Evolutionary conservation across 2,797 vertebrate genomes (phyloP).

Genomic region (Pangasius larnaudii): DNA sequence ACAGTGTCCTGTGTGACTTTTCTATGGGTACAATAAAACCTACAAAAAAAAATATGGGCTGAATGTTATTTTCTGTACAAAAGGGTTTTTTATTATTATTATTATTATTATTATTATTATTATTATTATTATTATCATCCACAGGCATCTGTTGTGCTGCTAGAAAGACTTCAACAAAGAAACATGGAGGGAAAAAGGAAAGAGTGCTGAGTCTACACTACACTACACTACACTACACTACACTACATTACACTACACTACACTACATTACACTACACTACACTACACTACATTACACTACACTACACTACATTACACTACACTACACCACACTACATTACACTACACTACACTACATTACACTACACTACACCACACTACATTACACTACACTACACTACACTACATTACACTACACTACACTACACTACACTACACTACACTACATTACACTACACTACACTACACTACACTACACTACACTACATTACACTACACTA

Average conservation of each 20-base stretch:
- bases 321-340: not conserved
- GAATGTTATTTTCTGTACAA: not conserved
- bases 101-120: constrained; percentile 8
- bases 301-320: not conserved
- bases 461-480: not conserved
- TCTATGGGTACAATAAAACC: not conserved
- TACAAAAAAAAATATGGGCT: not conserved
- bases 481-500: not conserved
- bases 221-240: not conserved
- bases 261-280: not conserved
- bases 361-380: not conserved
- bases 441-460: not conserved
- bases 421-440: not conserved
- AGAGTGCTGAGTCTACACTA: not conserved
- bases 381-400: not conserved
- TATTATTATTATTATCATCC: constrained; percentile 11
- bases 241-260: not conserved
- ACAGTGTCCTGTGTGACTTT: not conserved
- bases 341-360: not conserved
- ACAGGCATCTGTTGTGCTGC: not conserved
- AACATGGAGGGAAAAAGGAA: not conserved
- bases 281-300: not conserved
- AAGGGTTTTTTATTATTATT: not conserved
- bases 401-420: not conserved
- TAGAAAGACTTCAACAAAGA: constrained; percentile 8